phyloP scores from a whole-genome alignment of 2,797 vertebrate species.

The Aplochiton taeniatus region DNA sequence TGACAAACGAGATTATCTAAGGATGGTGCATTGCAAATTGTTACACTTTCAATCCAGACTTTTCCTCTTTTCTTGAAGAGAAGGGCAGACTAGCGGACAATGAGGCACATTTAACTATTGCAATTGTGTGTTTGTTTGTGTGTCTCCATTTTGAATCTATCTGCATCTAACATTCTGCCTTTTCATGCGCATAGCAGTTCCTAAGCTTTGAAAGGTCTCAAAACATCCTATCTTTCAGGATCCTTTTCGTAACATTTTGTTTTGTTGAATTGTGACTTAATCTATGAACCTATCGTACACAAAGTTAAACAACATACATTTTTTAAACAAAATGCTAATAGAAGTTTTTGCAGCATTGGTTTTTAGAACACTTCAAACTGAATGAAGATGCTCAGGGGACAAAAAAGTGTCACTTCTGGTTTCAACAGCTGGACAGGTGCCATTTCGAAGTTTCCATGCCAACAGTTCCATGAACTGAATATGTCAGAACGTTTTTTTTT shows the following conservation, averaged over 20 bases:
- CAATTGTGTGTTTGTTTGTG: slow-evolving; percentile 1
- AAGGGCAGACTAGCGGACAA: slow-evolving; percentile 18
- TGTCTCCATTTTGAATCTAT: slow-evolving; percentile 40
- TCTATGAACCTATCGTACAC: slow-evolving; percentile 17
- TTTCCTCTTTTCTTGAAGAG: slow-evolving; percentile 24
- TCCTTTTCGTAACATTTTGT: slow-evolving; percentile 11
- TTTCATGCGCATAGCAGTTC: slow-evolving; percentile 10
- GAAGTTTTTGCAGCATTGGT: slow-evolving; percentile 43
- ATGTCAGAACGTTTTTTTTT: background rate
- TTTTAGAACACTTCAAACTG: slow-evolving; percentile 28
- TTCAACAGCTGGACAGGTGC: background rate
- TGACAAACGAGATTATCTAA: slow-evolving; percentile 27
- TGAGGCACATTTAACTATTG: slow-evolving; percentile 9
- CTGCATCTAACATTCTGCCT: slow-evolving; percentile 44
- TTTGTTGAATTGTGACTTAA: slow-evolving; percentile 21
- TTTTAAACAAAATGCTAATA: slow-evolving; percentile 24
- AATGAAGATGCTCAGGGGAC: slow-evolving; percentile 10
- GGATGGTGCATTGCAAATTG: slow-evolving; percentile 42
- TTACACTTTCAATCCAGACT: slow-evolving; percentile 37
- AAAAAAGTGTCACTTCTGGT: slow-evolving; percentile 2
- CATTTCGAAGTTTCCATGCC: background rate
- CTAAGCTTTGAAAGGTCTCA: slow-evolving; percentile 21
- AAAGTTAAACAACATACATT: slow-evolving; percentile 29
- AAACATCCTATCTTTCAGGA: slow-evolving; percentile 17
- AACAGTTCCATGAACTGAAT: slow-evolving; percentile 10